phyloP scores from a whole-genome alignment of 2,888 invertebrate species.

The Orchestes rusci region DNA sequence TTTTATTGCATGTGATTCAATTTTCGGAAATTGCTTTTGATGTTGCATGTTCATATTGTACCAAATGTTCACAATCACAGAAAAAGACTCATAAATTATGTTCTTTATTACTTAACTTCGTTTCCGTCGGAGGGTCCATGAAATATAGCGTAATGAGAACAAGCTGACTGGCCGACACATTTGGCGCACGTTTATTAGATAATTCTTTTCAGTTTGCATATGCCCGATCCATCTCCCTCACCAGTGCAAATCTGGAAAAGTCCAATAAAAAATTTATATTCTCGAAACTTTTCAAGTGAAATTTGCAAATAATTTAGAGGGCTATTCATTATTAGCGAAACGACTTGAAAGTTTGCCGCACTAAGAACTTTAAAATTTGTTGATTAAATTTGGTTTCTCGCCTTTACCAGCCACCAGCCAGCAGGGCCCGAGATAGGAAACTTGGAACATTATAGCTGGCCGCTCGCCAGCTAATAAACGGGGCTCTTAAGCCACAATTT shows the following conservation, averaged over 20 bases:
- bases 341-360: constrained; percentile 23
- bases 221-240: no score
- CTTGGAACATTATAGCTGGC: constrained; percentile 31
- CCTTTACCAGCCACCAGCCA: constrained; percentile 25
- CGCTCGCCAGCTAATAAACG: constrained; percentile 33
- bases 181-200: no score
- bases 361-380: constrained; percentile 30
- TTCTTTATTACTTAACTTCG: no score
- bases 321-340: constrained; percentile 24
- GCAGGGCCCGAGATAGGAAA: constrained; percentile 28
- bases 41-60: no score
- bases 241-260: no score
- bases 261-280: constrained; percentile 1
- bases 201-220: no score
- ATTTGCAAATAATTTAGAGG: constrained; percentile 24
- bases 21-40: no score
- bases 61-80: no score
- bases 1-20: constrained; percentile 9
- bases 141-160: no score
- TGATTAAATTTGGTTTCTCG: constrained; percentile 35
- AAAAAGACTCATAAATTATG: no score
- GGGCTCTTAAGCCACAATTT: constrained; percentile 31
- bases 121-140: no score
- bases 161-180: no score
- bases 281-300: constrained; percentile 12